Evolutionary conservation across 1,140 invertebrate species (phyloP).

Genomic region (Hydropsyche tenuis): DNA sequence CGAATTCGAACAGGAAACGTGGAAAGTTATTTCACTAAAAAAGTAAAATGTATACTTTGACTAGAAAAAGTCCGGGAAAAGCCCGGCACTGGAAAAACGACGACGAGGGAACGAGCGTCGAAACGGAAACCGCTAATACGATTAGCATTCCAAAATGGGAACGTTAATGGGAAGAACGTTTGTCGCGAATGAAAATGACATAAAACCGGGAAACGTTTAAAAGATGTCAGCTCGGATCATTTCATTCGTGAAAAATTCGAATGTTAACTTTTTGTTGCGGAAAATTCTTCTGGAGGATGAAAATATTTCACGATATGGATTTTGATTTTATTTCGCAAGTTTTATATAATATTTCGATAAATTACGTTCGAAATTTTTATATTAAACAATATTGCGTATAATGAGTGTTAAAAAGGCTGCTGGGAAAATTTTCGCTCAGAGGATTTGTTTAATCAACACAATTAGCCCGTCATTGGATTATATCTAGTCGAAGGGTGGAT

Average conservation of each 20-base stretch:
- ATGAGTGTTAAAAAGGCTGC: constrained; percentile 9
- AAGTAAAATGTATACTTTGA: not conserved
- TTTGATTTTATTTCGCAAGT: too few species aligned
- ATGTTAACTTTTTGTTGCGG: too few species aligned
- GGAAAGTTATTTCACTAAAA: too few species aligned
- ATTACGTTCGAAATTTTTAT: too few species aligned
- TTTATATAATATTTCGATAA: too few species aligned
- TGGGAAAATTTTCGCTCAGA: not conserved
- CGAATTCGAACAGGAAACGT: too few species aligned
- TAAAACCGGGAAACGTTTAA: too few species aligned
- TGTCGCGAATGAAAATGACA: constrained; percentile 4
- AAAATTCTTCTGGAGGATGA: too few species aligned
- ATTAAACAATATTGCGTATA: constrained; percentile 7
- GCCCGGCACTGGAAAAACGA: not conserved
- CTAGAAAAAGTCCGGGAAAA: not conserved
- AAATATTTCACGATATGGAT: too few species aligned
- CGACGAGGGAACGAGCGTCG: constrained; percentile 36
- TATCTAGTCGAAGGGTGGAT: not conserved
- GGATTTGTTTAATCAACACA: constrained; percentile 12
- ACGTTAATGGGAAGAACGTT: constrained; percentile 3
- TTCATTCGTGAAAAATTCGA: too few species aligned
- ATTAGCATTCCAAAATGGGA: constrained; percentile 33
- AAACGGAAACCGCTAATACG: constrained; percentile 49
- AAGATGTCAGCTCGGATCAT: too few species aligned
- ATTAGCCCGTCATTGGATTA: constrained; percentile 12